Base-by-base conservation (phyloP, 2,113 vertebrate genomes). In the Artemisiospiza belli region DNA sequence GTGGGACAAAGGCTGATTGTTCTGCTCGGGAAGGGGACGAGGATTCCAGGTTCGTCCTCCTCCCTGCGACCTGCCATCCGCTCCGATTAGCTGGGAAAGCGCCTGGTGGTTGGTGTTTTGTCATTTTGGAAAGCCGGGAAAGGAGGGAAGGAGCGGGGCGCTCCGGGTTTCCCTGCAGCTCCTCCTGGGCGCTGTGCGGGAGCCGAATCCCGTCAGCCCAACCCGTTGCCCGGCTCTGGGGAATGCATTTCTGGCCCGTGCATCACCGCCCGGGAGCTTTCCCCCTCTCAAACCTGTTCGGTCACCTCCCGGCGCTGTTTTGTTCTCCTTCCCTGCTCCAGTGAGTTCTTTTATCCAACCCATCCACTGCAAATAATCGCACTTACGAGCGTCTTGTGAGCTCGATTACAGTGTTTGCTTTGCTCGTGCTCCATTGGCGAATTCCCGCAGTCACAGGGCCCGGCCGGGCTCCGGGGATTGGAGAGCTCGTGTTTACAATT, bases 291-390 rank as follows among this genome's bases (percentile, higher is more conserved):
- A 95, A 96, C 96, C 96, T 96, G 95, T 93, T 94, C 66, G 95
- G 94, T 92, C 92, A 95, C 91, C 89, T 97, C 63, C 92, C 73
- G 52, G 59, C 35, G 41, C 69, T 64, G n/a, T 89, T 96, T 96
- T 95, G 86, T 93, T 94, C 94, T 79, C 79, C 5, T 90, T 76
- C 95, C 87, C 87, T 94, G 96, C 91, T 95, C 89, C 94, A 89
- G 22, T 96, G 96, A 94, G 91, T 89, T 96, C 95, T 95, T 97
- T 96, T 97, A 96, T 97, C 91, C 91, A 83, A 64, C 69, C 89
- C 92, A 92, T 97, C 91, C 95, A 94, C 96, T 92, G 96, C 96
- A 95, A 96, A 96, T 94, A 97, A 95, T 97, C 94, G 83, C 94
- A 7, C 86, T 92, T 52, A 51, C 16, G 14, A 83, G 79, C 83